Conservation (phyloP, 2,888 invertebrate species). For the Acrobasis suavella region DNA sequence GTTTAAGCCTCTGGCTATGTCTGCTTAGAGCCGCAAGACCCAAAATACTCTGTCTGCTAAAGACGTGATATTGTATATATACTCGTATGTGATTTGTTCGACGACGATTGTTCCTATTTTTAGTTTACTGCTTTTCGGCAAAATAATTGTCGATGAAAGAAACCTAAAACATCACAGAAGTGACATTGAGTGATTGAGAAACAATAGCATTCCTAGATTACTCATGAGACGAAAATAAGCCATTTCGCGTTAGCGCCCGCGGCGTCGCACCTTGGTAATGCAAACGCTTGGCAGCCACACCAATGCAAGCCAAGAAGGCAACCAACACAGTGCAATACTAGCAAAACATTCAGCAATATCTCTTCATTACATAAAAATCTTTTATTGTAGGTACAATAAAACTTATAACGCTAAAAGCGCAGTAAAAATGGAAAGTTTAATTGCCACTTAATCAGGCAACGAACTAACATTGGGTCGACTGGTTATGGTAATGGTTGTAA, state of each 20-base stretch:
- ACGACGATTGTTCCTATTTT: not conserved
- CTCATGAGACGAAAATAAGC: slow-evolving; percentile 14
- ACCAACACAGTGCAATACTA: not conserved
- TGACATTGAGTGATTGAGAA: slow-evolving; percentile 12
- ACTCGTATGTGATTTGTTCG: too few species aligned
- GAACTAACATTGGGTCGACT: not conserved
- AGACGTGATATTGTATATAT: too few species aligned
- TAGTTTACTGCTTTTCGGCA: not conserved
- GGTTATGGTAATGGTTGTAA: not conserved
- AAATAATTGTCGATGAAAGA: not conserved
- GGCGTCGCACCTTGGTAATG: slow-evolving; percentile 7
- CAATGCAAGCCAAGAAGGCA: not conserved
- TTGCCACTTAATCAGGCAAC: not conserved
- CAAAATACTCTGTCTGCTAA: too few species aligned
- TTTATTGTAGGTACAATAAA: not conserved
- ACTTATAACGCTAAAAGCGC: not conserved
- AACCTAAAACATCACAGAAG: not conserved
- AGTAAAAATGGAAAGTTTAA: slow-evolving; percentile 11
- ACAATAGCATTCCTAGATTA: slow-evolving; percentile 14
- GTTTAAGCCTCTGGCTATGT: too few species aligned
- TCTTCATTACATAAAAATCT: slow-evolving; percentile 6
- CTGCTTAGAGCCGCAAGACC: too few species aligned
- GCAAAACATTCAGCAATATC: not conserved
- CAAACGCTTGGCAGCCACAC: not conserved
- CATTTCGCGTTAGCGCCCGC: slow-evolving; percentile 13